Conservation (phyloP, 2,888 invertebrate genomes). For the Volucella inanis region DNA sequence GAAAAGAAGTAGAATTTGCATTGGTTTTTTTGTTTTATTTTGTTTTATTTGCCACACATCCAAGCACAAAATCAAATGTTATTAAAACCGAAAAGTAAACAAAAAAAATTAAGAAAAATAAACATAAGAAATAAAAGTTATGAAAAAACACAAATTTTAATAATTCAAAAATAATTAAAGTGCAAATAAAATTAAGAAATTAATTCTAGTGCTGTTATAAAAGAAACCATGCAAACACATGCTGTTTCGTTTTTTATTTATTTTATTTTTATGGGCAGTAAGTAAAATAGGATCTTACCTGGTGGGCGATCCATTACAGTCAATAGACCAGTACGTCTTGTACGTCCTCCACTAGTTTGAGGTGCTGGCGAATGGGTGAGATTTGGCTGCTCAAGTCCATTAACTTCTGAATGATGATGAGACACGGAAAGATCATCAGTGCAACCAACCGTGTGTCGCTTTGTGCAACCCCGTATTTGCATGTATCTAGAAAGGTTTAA, state of each 20-base stretch:
- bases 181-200: constrained; percentile 12
- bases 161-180: constrained; percentile 13
- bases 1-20: constrained; percentile 36
- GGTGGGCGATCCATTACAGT: constrained; percentile 94
- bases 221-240: constrained; percentile 53
- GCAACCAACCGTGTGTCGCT: constrained; percentile 91
- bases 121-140: constrained; percentile 74
- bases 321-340: constrained; percentile 91
- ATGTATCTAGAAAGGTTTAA: constrained; percentile 86
- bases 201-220: constrained; percentile 25
- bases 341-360: constrained; percentile 84
- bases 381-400: constrained; percentile 78
- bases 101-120: constrained; percentile 69
- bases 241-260: not conserved
- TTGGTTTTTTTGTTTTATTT: constrained; percentile 76
- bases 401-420: constrained; percentile 77
- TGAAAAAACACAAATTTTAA: constrained; percentile 72
- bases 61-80: constrained; percentile 77
- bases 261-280: too few species aligned
- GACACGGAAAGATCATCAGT: constrained; percentile 86
- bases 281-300: constrained; percentile 84
- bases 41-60: constrained; percentile 77
- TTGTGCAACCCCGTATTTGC: constrained; percentile 89
- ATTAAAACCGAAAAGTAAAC: constrained; percentile 75
- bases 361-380: constrained; percentile 81